Percentiles rank a stretch among this genome's conserved stretches.
These are phyloP conservation scores for Scaeva pyrastri DNA, from an alignment of 2,888 invertebrate species.

Conservation along the genomic window DNA sequence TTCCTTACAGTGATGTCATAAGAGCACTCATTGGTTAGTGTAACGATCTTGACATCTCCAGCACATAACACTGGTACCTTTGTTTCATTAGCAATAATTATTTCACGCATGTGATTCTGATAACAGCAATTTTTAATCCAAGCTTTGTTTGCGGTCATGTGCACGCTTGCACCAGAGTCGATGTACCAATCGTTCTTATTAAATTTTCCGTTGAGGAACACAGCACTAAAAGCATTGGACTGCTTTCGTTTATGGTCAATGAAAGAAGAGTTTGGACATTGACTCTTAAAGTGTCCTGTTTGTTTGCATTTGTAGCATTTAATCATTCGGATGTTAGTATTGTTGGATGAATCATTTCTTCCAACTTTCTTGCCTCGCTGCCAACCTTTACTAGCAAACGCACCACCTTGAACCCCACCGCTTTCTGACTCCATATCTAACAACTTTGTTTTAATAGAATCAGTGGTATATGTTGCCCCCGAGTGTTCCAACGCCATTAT, in stretches of 20 bases:
- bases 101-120: slow-evolving; percentile 64
- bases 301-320: too few relatives aligned
- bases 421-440: slow-evolving; percentile 27
- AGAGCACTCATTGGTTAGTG: background rate
- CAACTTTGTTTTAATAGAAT: background rate
- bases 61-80: slow-evolving; percentile 32
- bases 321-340: too few relatives aligned
- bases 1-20: slow-evolving; percentile 30
- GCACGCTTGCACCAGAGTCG: too few relatives aligned
- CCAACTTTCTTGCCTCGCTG: slow-evolving; percentile 23
- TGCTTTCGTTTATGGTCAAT: slow-evolving; percentile 37
- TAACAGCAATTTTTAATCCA: slow-evolving; percentile 41
- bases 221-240: slow-evolving; percentile 77
- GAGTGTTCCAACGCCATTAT: too few relatives aligned
- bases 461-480: background rate
- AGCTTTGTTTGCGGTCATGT: too few relatives aligned
- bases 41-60: slow-evolving; percentile 30
- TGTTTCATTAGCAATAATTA: slow-evolving; percentile 35
- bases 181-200: too few relatives aligned
- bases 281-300: too few relatives aligned
- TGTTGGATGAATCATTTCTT: background rate
- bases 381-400: slow-evolving; percentile 16
- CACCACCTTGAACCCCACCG: slow-evolving; percentile 6
- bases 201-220: too few relatives aligned
- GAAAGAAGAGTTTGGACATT: background rate